Base-by-base conservation (phyloP, 1,140 invertebrate species). In the Brachionus angularis region DNA sequence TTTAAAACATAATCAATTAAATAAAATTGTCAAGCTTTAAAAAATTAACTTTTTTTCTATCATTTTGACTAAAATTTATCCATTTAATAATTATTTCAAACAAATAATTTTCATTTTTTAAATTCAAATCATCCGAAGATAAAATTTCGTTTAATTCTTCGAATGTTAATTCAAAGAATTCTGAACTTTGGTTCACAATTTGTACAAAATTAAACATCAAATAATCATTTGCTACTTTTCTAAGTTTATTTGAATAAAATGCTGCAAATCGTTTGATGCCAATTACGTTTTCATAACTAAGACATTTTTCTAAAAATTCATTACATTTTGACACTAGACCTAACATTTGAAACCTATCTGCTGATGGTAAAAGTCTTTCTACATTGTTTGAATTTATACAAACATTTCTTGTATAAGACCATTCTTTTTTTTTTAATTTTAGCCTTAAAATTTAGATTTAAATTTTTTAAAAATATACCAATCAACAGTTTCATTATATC, bases 121-220 rank as follows among this genome's bases (percentile, higher is more conserved):
- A 80, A 72, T 82, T 78, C 21, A 85, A 74, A n/a, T 79, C 74
- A 73, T 85, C 83, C 71, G 75, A 78, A 18, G 73, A 75, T 12
- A 84, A 78, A 21, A 84, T 74, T 74, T 84, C 83, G 36, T 50
- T 71, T 5, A 73, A 42, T n/a, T 73, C 67, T 31, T 62, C 46
- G 42, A 55, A 50, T 12, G 49, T 39, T 31, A 67, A 39, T 33
- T 50, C 47, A n/a, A 50, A n/a, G n/a, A 69, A 36, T 52, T 69
- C 64, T 96, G 94, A 39, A 97, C 93, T 89, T 90, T 71, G 36
- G 25, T 50, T 33, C 7, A 31, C 12, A 18, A 49, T 25, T 49
- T 69, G n/a, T 10, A 23, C 14, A 50, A 50, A 69, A 50, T 69
- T 50, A 8, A 25, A 69, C 64, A 69, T 50, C 34, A 69, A 49